Evolutionary conservation across 2,113 vertebrate genomes (phyloP).

Genomic region (Anguilla rostrata): DNA sequence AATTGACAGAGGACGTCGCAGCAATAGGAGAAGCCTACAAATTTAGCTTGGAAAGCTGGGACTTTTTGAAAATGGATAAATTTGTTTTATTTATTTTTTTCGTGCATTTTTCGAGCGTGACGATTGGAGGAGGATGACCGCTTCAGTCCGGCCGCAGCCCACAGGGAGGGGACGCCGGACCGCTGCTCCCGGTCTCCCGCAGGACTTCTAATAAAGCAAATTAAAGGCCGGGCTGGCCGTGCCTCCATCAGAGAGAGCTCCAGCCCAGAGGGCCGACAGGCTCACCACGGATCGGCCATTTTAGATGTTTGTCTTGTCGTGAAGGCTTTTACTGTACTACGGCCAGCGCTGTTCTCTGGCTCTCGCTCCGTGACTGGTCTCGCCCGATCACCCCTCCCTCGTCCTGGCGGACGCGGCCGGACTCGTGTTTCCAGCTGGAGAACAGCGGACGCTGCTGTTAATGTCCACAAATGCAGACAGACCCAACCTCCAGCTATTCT

Average conservation of each 20-base stretch:
- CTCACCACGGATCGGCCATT: background rate
- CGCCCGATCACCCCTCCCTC: background rate
- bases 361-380: background rate
- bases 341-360: background rate
- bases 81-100: too few species aligned
- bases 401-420: background rate
- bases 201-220: background rate
- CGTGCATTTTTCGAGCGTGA: too few species aligned
- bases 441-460: too few species aligned
- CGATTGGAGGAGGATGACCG: too few species aligned
- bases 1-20: too few species aligned
- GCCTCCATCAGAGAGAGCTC: background rate
- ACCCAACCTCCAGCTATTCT: too few species aligned
- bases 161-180: background rate
- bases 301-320: background rate
- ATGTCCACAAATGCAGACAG: too few species aligned
- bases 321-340: background rate
- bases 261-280: background rate
- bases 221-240: background rate
- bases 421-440: background rate
- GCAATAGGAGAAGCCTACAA: too few species aligned
- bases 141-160: background rate
- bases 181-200: background rate
- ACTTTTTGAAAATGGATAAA: too few species aligned
- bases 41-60: too few species aligned